A percentile compares a stretch with the other conserved stretches of the same genome.
Conservation (phyloP, 1,140 invertebrate genomes). For the Drosophila setifemur region DNA sequence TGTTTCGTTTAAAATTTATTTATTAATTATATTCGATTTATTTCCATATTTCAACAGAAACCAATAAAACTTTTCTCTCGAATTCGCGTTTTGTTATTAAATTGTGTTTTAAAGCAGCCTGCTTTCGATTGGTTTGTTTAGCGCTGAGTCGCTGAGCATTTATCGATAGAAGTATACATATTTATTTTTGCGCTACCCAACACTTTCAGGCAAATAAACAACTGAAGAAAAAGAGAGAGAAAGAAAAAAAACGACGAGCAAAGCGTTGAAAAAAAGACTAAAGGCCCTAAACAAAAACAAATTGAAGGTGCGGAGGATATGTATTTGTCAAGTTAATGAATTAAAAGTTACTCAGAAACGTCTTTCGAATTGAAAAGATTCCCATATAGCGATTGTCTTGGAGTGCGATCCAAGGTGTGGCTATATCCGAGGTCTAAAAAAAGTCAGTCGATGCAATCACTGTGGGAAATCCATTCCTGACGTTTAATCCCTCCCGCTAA, state of each 20-base stretch:
- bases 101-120: no score
- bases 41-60: no score
- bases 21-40: no score
- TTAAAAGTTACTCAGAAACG: slow-evolving; percentile 8
- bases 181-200: slow-evolving; percentile 4
- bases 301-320: slow-evolving; percentile 19
- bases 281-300: slow-evolving; percentile 43
- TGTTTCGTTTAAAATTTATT: no score
- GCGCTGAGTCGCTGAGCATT: not conserved
- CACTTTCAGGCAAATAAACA: slow-evolving; percentile 56
- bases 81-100: no score
- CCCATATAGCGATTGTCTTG: not conserved
- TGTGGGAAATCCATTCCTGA: not conserved
- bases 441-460: not conserved
- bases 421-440: not conserved
- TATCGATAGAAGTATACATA: slow-evolving; percentile 20
- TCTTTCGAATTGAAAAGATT: not conserved
- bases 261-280: slow-evolving; percentile 41
- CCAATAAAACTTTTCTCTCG: no score
- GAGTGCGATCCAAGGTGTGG: slow-evolving; percentile 25
- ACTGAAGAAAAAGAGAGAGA: slow-evolving; percentile 23
- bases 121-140: no score
- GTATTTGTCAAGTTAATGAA: slow-evolving; percentile 27
- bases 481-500: not conserved
- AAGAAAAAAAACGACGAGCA: slow-evolving; percentile 47